A percentile compares a stretch with the other conserved stretches of the same genome.
These are phyloP conservation scores for Oligia strigilis DNA, from an alignment of 2,888 invertebrate genomes.

Conservation along the genomic window DNA sequence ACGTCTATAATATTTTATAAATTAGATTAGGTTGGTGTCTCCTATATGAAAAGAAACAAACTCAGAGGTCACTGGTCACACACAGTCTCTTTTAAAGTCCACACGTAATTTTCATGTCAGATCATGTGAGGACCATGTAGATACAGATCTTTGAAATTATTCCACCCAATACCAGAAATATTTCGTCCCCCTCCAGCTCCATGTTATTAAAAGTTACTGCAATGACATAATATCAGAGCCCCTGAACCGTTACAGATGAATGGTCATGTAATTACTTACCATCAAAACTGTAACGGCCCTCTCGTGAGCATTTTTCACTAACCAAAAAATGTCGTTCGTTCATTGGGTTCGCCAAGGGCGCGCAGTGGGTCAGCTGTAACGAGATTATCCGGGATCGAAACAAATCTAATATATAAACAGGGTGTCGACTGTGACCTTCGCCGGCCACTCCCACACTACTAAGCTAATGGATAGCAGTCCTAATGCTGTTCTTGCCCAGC, in stretches of 20 bases:
- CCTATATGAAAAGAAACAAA: not conserved
- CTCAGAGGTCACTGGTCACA: not conserved
- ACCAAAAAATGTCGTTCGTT: conserved; percentile 62
- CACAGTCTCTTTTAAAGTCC: not conserved
- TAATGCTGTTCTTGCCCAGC: conserved; percentile 56
- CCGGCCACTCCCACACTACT: conserved; percentile 70
- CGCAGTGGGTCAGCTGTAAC: conserved; percentile 75
- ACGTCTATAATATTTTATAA: not conserved
- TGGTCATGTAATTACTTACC: conserved; percentile 55
- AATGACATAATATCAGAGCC: conserved; percentile 45
- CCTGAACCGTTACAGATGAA: conserved; percentile 45
- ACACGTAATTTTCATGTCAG: not conserved
- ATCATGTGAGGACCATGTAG: not conserved
- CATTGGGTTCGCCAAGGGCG: conserved; percentile 59
- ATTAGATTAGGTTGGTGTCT: not conserved
- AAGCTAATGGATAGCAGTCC: conserved; percentile 69
- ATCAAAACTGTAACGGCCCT: conserved; percentile 56
- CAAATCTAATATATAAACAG: conserved; percentile 88
- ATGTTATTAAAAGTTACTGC: conserved; percentile 37
- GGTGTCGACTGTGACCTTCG: conserved; percentile 81
- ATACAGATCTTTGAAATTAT: not conserved
- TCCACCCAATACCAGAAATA: conserved; percentile 14
- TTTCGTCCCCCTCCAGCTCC: conserved; percentile 3
- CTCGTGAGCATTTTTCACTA: conserved; percentile 50
- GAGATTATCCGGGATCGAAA: conserved; percentile 86